Conservation (phyloP, 37 sponge, comb jelly and placozoan species). For the Ephydatia muelleri region DNA sequence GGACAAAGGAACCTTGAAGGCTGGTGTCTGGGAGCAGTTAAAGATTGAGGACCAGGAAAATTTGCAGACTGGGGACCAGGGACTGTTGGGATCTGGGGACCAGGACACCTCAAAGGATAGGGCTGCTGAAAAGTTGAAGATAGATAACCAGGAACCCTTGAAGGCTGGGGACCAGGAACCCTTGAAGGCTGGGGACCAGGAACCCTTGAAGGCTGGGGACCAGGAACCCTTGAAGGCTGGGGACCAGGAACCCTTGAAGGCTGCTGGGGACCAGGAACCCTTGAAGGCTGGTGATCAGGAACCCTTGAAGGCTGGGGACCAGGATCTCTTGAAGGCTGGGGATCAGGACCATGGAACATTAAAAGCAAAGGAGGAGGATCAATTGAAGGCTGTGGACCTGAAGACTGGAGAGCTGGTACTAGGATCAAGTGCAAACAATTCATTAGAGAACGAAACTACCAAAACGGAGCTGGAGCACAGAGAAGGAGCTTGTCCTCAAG, state of each 20-base stretch:
- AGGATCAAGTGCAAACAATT: neutral
- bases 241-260: neutral
- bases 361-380: no score
- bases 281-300: neutral
- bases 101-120: no score
- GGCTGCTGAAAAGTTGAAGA: no score
- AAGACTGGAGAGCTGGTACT: neutral
- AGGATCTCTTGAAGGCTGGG: neutral
- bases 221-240: neutral
- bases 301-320: neutral
- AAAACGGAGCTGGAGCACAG: no score
- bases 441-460: no score
- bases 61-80: neutral
- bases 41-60: no score
- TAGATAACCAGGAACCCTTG: neutral
- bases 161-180: neutral
- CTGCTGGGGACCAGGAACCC: neutral
- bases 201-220: neutral
- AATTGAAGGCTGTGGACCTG: neutral
- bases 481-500: no score
- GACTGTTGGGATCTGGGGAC: neutral
- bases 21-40: neutral
- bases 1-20: neutral
- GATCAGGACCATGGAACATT: neutral
- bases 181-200: neutral